These are phyloP conservation scores for Bujurquina vittata DNA, from an alignment of 2,113 vertebrate species.

Conservation along the genomic window DNA sequence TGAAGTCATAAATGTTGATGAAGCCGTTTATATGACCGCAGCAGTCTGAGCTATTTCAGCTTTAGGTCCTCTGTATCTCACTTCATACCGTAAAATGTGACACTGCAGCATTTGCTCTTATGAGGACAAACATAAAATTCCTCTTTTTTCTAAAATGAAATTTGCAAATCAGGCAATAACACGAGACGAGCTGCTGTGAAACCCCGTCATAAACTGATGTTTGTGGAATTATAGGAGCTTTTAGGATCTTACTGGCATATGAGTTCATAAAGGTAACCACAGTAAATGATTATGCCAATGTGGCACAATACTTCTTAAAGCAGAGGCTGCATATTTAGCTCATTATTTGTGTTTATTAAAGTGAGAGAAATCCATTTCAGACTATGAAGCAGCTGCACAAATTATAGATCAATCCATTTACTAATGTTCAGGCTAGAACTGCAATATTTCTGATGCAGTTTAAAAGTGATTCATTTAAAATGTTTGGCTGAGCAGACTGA, in stretches of 20 bases:
- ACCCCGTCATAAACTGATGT: background rate
- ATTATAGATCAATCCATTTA: fast-evolving
- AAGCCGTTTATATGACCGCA: background rate
- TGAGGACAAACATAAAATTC: conserved; percentile 1
- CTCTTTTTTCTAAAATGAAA: background rate
- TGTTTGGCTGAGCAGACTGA: background rate
- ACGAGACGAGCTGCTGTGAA: background rate
- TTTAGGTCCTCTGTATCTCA: background rate
- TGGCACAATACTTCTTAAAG: background rate
- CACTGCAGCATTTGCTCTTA: fast-evolving
- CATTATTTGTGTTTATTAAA: background rate
- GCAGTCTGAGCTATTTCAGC: background rate
- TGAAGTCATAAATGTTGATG: conserved; percentile 7
- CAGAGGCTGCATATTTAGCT: background rate
- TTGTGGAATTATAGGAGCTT: background rate
- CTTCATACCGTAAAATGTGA: background rate
- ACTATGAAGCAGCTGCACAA: background rate
- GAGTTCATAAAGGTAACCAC: background rate
- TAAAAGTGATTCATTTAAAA: background rate
- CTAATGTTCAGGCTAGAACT: background rate
- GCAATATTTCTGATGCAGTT: background rate
- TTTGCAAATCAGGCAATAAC: background rate
- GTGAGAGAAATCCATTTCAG: background rate
- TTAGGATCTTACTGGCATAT: background rate
- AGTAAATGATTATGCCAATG: background rate